Evolutionary conservation across 2,113 vertebrate genomes (phyloP), one percentile per base, ranked within the genome.

Genomic region (Myiozetetes cayanensis): DNA sequence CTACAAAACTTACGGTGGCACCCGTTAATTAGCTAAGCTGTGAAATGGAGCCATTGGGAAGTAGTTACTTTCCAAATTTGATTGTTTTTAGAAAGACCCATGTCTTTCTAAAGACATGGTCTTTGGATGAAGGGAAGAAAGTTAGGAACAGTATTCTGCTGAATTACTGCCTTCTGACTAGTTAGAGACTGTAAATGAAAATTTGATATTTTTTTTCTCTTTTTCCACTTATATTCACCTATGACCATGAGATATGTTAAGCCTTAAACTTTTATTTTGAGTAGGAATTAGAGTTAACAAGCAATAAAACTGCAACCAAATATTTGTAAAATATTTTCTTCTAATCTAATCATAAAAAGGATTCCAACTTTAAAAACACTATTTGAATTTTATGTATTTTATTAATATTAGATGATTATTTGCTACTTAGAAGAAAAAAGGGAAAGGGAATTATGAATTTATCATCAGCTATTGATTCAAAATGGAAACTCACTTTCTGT

Each of bases 321-420:
- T 87, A 94, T 93, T 90, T 91, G 82, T 63, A 63, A 93, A 78
- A 50, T 6, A 58, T 63, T 93, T 92, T 94, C 47, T 91, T 47
- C 55, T 84, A 88, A 91, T 67, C 50, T 35, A 83, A 39, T 74
- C 20, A 71, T 91, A 86, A 80, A 83, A 95, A 89, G n/a, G 11
- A 74, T 83, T 67, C 46, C 19, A 80, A 93, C 46, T 85, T 94
- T 94, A 19, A 83, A 94, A 96, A 87, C 61, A 87, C 21, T 58
- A 86, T 91, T 93, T 87, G 71, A 50, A 95, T 96, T 95, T 90
- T 95, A 47, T 59, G 85, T 93, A 88, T 66, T 84, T 89, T 93
- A 94, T 91, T 89, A 96, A 96, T 95, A 95, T 94, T 93, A 94
- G 44, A 96, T 94, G 74, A 96, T 82, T 53, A 41, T 87, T 96